These are phyloP conservation scores for Trichomalopsis sarcophagae DNA, from an alignment of 1,140 invertebrate species.

Conservation along the genomic window DNA sequence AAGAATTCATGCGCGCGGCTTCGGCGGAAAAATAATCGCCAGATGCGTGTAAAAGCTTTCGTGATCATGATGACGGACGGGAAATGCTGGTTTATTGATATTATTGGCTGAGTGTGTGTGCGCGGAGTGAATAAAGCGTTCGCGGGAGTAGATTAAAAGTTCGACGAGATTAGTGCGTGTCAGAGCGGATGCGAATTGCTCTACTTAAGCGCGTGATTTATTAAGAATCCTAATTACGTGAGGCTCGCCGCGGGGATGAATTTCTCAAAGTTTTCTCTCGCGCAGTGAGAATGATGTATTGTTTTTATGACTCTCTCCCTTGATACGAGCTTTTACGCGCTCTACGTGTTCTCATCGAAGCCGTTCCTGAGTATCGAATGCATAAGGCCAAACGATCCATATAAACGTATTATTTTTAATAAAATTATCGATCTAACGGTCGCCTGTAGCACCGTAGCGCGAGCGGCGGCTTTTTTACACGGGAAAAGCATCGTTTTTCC, in stretches of 20 bases:
- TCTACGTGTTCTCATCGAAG: not conserved
- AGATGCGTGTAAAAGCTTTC: not conserved
- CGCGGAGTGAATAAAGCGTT: not conserved
- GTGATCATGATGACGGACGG: not conserved
- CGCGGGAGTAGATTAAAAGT: not conserved
- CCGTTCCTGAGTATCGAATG: not conserved
- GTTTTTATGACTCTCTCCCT: not conserved
- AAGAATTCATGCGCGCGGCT: not conserved
- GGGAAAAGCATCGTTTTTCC: not conserved
- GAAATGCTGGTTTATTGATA: not conserved
- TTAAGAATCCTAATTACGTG: not conserved
- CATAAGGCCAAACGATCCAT: not conserved
- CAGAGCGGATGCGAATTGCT: not conserved
- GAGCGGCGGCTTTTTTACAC: not conserved
- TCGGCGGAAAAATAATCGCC: not conserved
- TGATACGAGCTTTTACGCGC: not conserved
- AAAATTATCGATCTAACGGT: not conserved
- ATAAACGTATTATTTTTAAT: not conserved
- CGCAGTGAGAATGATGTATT: not conserved
- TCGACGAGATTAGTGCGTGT: not conserved
- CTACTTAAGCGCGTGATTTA: not conserved
- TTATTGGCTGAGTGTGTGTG: not conserved
- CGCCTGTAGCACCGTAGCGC: not conserved
- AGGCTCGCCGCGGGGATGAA: not conserved
- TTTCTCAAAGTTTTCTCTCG: not conserved